Conservation (phyloP, 1,140 invertebrate species). For the Saccostrea glomerata region DNA sequence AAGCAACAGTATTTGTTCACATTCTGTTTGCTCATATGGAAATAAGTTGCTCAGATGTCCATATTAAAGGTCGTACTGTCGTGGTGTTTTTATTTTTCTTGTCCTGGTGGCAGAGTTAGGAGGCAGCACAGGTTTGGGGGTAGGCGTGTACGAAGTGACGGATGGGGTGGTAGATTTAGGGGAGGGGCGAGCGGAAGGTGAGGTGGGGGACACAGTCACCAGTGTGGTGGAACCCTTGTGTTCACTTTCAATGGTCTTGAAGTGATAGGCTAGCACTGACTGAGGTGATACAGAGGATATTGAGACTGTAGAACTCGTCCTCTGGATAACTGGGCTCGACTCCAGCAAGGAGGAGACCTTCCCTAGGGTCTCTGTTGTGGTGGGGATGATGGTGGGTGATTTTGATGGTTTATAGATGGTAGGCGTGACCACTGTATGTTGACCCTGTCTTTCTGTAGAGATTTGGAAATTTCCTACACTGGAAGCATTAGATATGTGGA, state of each 20-base stretch:
- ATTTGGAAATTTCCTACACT: slow-evolving; percentile 4
- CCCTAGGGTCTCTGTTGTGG: slow-evolving; percentile 61
- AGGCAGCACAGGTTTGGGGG: slow-evolving; percentile 68
- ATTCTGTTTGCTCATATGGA: too few species aligned
- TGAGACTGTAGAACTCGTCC: slow-evolving; percentile 4
- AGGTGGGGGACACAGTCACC: background rate
- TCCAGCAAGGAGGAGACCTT: slow-evolving; percentile 69
- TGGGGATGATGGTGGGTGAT: slow-evolving; percentile 3
- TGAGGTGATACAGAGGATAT: slow-evolving; percentile 3
- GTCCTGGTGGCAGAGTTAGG: slow-evolving; percentile 72
- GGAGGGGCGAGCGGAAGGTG: background rate
- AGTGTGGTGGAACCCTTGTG: slow-evolving; percentile 19
- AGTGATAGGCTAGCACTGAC: slow-evolving; percentile 4
- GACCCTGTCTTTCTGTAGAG: slow-evolving; percentile 27
- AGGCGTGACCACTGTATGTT: background rate
- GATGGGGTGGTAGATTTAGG: slow-evolving; percentile 45
- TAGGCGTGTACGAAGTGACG: slow-evolving; percentile 64
- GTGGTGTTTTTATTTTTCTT: slow-evolving; percentile 73
- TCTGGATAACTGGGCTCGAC: slow-evolving; percentile 61
- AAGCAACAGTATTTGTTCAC: too few species aligned
- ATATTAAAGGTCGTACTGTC: slow-evolving; percentile 72
- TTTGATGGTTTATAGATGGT: slow-evolving; percentile 26
- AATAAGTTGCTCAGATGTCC: too few species aligned
- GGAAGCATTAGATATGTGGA: background rate
- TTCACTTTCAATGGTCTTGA: slow-evolving; percentile 11